These are phyloP conservation scores for silkworm (Bombyx mori) DNA, from an alignment of 1,140 invertebrate genomes.

Conservation along the genomic window DNA sequence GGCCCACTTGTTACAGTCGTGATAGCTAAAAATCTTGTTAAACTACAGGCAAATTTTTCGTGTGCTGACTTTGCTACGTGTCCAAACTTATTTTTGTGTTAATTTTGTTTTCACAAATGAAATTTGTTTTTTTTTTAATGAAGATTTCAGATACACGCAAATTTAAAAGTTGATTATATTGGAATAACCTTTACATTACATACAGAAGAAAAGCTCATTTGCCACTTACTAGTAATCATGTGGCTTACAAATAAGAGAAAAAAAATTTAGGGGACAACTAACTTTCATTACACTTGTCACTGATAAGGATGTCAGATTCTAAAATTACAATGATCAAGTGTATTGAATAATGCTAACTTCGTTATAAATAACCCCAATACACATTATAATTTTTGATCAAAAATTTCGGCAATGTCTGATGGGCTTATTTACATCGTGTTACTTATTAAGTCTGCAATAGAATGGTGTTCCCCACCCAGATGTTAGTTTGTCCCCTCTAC, in stretches of 20 bases:
- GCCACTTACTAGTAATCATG: conserved; percentile 32
- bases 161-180: conserved; percentile 37
- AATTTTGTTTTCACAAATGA: background rate
- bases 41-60: conserved; percentile 41
- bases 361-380: conserved; percentile 9
- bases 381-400: background rate
- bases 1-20: conserved; percentile 50
- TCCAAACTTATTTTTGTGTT: conserved; percentile 13
- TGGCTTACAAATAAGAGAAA: conserved; percentile 25
- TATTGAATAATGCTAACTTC: background rate
- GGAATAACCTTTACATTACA: conserved; percentile 32
- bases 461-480: background rate
- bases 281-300: no score
- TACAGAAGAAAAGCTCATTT: conserved; percentile 37
- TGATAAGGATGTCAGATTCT: no score
- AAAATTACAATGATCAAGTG: no score
- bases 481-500: conserved; percentile 5
- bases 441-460: background rate
- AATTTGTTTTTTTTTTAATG: conserved; percentile 5
- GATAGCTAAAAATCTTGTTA: conserved; percentile 41
- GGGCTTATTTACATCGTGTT: background rate
- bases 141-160: conserved; percentile 26
- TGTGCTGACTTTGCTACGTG: conserved; percentile 57
- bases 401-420: background rate
- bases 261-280: no score